Evolutionary conservation across 2,888 invertebrate species (phyloP), one percentile per base, ranked within the genome.

Genomic region (Limnephilus lunatus): DNA sequence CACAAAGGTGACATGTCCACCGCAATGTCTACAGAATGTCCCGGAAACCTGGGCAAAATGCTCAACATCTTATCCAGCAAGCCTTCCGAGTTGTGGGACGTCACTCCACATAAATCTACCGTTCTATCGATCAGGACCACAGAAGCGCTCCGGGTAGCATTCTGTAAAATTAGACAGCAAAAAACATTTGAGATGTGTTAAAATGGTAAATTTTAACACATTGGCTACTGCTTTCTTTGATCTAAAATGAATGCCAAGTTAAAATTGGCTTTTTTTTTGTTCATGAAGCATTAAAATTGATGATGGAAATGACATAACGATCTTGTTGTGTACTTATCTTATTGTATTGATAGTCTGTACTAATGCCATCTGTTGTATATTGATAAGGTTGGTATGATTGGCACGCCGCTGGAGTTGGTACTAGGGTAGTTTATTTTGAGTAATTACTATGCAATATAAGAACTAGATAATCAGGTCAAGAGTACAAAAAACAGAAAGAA

Each of bases 1-100:
- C 97, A 97, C 0, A 97, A 94, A 0, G 96, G 95, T n/a, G 97
- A 96, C 97, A 97, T 97, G 94, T 97, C 96, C 3, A 98, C 96
- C 15, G 97, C 96, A 4, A 97, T 96, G 94, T 98, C 97, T 94
- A 96, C 97, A 83, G 95, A 95, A 94, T 97, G 97, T 90, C 97
- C 96, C 0, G 97, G 97, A 87, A 97, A 96, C 94, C 96, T 95
- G 0, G 97, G 97, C 89, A 97, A 94, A 82, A 97, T 95, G 31
- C 95, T 95, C 94, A 97, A 95, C 89, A 97, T 96, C 94, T 96
- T 96, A 93, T 97, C 97, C 39, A 97, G 95, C 39, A 97, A 95
- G 0, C 97, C 97, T 94, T 97, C 97, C 85, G 96, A 96, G 88
- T 96, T 96, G 94, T 97, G 97, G 92, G 97, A 97, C 25, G 97